These are phyloP conservation scores for Aethes cnicana DNA, from an alignment of 2,888 invertebrate genomes.

Conservation along the genomic window DNA sequence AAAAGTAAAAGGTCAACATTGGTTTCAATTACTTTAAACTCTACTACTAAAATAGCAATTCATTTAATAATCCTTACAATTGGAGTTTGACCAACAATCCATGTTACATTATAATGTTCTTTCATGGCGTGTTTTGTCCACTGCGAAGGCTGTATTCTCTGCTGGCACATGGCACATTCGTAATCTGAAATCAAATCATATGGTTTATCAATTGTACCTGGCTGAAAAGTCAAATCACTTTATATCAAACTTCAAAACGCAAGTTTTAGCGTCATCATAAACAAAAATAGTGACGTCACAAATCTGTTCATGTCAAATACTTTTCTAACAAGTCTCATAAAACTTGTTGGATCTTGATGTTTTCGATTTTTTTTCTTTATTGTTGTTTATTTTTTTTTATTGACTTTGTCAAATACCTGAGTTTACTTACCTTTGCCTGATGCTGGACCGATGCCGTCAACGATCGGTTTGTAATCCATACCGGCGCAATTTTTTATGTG, in stretches of 20 bases:
- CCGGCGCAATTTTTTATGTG: conserved; percentile 36
- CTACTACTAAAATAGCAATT: no score
- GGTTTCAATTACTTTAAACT: no score
- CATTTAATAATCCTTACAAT: conserved; percentile 51
- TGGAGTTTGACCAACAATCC: conserved; percentile 55
- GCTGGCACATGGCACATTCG: conserved; percentile 54
- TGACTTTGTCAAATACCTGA: no score
- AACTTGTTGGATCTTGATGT: no score
- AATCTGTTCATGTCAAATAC: no score
- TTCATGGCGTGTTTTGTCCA: conserved; percentile 56
- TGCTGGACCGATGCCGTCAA: conserved; percentile 18
- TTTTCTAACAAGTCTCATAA: no score
- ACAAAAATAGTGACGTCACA: no score
- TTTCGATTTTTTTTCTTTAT: no score
- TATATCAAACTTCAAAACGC: no score
- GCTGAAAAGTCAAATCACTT: no score
- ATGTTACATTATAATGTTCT: conserved; percentile 63
- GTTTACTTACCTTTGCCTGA: conserved; percentile 9
- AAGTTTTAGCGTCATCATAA: no score
- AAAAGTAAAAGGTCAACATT: conserved; percentile 11
- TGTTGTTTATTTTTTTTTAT: no score
- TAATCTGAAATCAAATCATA: conserved; percentile 34
- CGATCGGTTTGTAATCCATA: background rate
- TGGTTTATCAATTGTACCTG: background rate
- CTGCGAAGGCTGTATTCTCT: conserved; percentile 39